Base-by-base conservation (phyloP, 1,140 invertebrate genomes). In the Leptestheria dahalacensis region DNA sequence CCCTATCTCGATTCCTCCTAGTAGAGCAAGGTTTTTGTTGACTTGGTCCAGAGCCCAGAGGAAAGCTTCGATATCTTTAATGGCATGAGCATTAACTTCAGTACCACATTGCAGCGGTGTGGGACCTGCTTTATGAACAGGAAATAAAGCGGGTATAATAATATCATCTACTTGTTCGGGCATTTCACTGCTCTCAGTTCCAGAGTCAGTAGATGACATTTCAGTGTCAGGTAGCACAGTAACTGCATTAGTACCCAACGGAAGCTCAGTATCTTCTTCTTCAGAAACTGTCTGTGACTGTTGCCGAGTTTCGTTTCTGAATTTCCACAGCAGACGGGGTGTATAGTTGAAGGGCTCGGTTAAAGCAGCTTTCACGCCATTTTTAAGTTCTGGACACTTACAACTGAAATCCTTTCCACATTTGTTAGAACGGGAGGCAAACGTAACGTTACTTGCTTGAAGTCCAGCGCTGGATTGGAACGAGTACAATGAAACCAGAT, bases 21-120 rank as follows among this genome's bases (percentile, higher is more conserved):
- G 58, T 46, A 69, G 59, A 47, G 66, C 48, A 26, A 61, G 56
- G 48, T 72, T 65, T 18, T 62, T 62, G 62, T 77, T 77, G 12
- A 77, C 64, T 57, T 72, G 67, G 58, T 76, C 72, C 46, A 77
- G 52, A 3, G 74, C 71, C 73, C 73, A 77, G 0, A 74, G 63
- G 25, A 77, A 70, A 3, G 74, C 74, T 64, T 77, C 75, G 59
- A 75, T 71, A 0, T 69, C 64, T 59, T 72, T 70, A 66, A 75
- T 70, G 1, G 66, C 63, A 51, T 69, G 71, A 29, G 57, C 57
- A 48, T 66, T 62, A 28, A 68, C 29, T 1, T 41, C 57, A 9
- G 61, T 54, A 20, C 53, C 51, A 24, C 58, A 61, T 57, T 62
- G 55, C 59, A 65, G 63, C 54, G 67, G 65, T 21, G 61, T 62